Conservation (phyloP, 2,113 vertebrate species). For the Sinocyclocheilus maitianheensis region DNA sequence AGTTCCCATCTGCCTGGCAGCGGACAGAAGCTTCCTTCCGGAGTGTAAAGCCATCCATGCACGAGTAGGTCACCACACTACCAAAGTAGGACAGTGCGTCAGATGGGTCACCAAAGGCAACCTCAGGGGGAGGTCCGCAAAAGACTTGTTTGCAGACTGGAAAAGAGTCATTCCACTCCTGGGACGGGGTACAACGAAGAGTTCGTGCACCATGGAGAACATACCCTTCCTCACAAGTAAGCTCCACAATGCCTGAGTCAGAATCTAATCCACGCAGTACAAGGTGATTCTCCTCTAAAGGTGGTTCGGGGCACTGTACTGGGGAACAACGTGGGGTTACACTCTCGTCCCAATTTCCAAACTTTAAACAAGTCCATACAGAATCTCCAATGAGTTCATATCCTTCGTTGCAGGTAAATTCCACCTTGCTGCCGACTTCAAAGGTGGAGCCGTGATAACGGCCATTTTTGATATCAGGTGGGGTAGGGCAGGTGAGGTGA, state of each 20-base stretch:
- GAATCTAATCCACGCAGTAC: slow-evolving; percentile 81
- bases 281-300: slow-evolving; percentile 87
- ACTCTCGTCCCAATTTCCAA: slow-evolving; percentile 87
- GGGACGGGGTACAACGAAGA: slow-evolving; percentile 84
- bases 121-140: slow-evolving; percentile 83
- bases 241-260: slow-evolving; percentile 81
- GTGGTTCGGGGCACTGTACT: slow-evolving; percentile 89
- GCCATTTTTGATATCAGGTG: slow-evolving; percentile 83
- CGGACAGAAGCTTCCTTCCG: slow-evolving; percentile 73
- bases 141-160: slow-evolving; percentile 86
- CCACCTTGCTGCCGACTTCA: slow-evolving; percentile 85
- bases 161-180: slow-evolving; percentile 93
- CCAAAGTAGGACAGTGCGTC: slow-evolving; percentile 76
- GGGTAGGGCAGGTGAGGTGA: slow-evolving; percentile 86
- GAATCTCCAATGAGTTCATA: slow-evolving; percentile 86
- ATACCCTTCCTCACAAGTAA: slow-evolving; percentile 91
- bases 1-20: slow-evolving; percentile 84
- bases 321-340: slow-evolving; percentile 83
- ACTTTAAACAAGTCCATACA: slow-evolving; percentile 89
- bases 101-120: slow-evolving; percentile 83
- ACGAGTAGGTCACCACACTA: slow-evolving; percentile 82
- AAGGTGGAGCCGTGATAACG: slow-evolving; percentile 81
- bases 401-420: slow-evolving; percentile 90
- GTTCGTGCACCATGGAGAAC: slow-evolving; percentile 81
- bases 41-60: slow-evolving; percentile 89